Base-by-base conservation (phyloP, 2,888 invertebrate genomes). In the Metopia argyrocephala region DNA sequence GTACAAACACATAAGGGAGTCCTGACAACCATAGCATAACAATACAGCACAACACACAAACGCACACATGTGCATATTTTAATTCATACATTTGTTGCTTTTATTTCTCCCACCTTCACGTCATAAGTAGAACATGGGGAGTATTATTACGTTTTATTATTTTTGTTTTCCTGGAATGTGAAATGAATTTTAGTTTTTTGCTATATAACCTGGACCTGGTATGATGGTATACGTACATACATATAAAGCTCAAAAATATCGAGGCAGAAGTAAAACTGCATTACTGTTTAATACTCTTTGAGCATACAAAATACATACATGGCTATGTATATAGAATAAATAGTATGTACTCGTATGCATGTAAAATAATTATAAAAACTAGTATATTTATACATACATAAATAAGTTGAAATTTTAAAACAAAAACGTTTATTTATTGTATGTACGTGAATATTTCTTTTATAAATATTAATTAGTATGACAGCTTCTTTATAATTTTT, bases 181-280 rank as follows among this genome's bases (percentile, higher is more conserved):
- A 76, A 74, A 73, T 64, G 73, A 64, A 66, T 52, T 46, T 52
- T 45, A 50, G 18, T 57, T 38, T 38, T 38, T 57, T 73, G 52
- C 71, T 69, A 46, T 59, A 54, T 52, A 68, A 66, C 20, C 48
- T 68, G 52, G 65, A 18, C n/a, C n/a, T n/a, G n/a, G n/a, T 25
- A 7, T 48, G 45, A 46, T 50, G n/a, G 12, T n/a, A n/a, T n/a
- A n/a, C n/a, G n/a, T n/a, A n/a, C n/a, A n/a, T n/a, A n/a, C 50
- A 76, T 45, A 81, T 61, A 70, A 56, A 71, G 52, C 66, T 45
- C 31, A 70, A 70, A 66, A 61, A 65, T 75, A 75, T 81, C 78
- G 50, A 66, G 78, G 81, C 81, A 78, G 81, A 81, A 81, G 81
- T 81, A 70, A 80, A 78, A 79, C 69, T 81, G 78, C 81, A 81